These are phyloP conservation scores for Sebastes variabilis DNA, from an alignment of 2,797 vertebrate genomes.

Conservation along the genomic window DNA sequence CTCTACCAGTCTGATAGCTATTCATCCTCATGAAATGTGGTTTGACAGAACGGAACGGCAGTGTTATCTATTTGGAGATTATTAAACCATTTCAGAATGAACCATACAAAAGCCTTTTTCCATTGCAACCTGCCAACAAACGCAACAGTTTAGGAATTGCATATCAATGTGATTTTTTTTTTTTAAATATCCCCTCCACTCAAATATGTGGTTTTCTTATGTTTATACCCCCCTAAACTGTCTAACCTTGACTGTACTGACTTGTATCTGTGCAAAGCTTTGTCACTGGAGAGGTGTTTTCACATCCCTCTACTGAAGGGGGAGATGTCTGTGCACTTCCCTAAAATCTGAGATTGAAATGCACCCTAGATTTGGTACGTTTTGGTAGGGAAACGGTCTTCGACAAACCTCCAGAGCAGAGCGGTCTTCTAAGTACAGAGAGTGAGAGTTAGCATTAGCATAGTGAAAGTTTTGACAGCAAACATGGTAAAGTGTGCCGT, in stretches of 20 bases:
- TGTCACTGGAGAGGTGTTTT: background rate
- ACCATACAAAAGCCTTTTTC: background rate
- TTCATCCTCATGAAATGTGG: background rate
- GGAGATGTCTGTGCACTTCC: background rate
- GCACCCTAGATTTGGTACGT: background rate
- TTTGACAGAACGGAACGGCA: background rate
- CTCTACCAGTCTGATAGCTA: background rate
- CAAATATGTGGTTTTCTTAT: too few species aligned
- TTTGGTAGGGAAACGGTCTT: too few species aligned
- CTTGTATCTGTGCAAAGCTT: background rate
- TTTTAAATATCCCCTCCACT: too few species aligned
- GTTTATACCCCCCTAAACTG: background rate
- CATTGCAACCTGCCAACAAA: background rate
- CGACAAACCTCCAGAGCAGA: background rate
- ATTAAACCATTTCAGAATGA: background rate
- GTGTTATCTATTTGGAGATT: background rate
- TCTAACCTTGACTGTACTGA: too few species aligned
- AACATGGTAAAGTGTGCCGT: too few species aligned
- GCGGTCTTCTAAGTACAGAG: background rate
- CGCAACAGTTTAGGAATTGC: background rate
- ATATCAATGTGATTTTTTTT: too few species aligned
- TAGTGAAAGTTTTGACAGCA: too few species aligned
- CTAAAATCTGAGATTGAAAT: background rate
- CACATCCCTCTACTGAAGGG: background rate
- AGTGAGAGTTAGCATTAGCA: background rate